These are phyloP conservation scores for Noctua fimbriata DNA, from an alignment of 2,888 invertebrate genomes.

Conservation along the genomic window DNA sequence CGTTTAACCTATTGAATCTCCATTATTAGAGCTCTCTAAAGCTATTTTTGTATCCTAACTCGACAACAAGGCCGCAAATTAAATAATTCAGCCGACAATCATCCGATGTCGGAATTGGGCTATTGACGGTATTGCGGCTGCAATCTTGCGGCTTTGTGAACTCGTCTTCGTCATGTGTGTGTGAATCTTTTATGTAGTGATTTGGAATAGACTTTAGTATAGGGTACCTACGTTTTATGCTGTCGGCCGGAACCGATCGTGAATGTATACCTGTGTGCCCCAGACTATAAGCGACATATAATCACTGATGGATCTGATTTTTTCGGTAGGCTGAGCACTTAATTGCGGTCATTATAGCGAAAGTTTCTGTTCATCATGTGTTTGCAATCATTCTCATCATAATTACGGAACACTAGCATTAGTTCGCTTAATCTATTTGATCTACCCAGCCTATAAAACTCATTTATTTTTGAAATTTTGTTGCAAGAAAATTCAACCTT, in stretches of 20 bases:
- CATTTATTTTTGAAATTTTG: slow-evolving; percentile 18
- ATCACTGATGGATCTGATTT: slow-evolving; percentile 36
- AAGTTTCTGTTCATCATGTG: slow-evolving; percentile 21
- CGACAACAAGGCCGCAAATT: slow-evolving; percentile 74
- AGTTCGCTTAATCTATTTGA: slow-evolving; percentile 6
- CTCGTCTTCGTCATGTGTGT: slow-evolving; percentile 60
- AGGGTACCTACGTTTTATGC: slow-evolving; percentile 42
- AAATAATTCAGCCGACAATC: slow-evolving; percentile 73
- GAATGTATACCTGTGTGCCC: slow-evolving; percentile 55
- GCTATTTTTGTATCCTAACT: slow-evolving; percentile 80
- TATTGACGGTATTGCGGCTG: slow-evolving; percentile 58
- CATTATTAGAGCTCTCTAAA: slow-evolving; percentile 81
- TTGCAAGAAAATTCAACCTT: neutral
- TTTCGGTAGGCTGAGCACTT: slow-evolving; percentile 51
- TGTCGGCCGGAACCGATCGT: slow-evolving; percentile 54
- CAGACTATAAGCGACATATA: slow-evolving; percentile 47
- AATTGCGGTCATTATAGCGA: slow-evolving; percentile 42
- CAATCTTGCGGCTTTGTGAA: slow-evolving; percentile 63
- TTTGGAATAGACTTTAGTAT: slow-evolving; percentile 53
- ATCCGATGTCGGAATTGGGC: slow-evolving; percentile 56
- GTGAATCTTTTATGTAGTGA: slow-evolving; percentile 64
- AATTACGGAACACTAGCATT: slow-evolving; percentile 16
- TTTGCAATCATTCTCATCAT: neutral
- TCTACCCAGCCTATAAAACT: neutral
- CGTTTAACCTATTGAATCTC: slow-evolving; percentile 82